These are phyloP conservation scores for Hycleus phaleratus DNA, from an alignment of 1,140 invertebrate genomes.

Conservation along the genomic window DNA sequence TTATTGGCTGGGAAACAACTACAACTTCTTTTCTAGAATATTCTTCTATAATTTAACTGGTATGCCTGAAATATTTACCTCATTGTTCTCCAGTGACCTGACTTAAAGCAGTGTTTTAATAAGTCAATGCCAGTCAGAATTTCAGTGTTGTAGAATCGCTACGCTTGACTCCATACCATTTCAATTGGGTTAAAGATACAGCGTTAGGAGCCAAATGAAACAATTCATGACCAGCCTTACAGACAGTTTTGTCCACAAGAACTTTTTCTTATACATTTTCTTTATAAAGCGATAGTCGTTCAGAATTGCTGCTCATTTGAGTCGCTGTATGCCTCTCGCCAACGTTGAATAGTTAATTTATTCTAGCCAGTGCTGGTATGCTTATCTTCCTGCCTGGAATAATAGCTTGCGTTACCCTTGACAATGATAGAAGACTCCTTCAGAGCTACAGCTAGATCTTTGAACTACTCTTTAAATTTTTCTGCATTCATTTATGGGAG, in stretches of 20 bases:
- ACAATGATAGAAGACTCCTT: too few species aligned
- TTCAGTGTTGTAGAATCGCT: conserved; percentile 10
- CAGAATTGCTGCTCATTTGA: background rate
- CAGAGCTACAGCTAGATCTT: background rate
- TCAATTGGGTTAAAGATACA: conserved; percentile 32
- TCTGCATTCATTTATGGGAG: background rate
- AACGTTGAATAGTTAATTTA: background rate
- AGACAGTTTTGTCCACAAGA: conserved; percentile 5
- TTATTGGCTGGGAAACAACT: too few species aligned
- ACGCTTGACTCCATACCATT: conserved; percentile 26
- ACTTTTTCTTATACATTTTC: background rate
- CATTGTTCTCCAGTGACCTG: conserved; percentile 2
- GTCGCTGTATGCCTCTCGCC: background rate
- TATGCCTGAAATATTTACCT: background rate
- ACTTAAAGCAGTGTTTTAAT: conserved; percentile 3
- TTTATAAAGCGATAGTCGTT: background rate
- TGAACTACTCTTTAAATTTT: background rate
- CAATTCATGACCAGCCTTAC: conserved; percentile 15
- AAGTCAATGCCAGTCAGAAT: background rate
- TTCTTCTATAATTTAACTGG: background rate
- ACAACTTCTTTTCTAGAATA: too few species aligned
- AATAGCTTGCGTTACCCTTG: background rate
- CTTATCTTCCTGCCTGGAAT: background rate
- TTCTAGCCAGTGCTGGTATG: background rate
- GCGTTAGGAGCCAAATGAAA: conserved; percentile 28